Conservation (phyloP, 2,888 invertebrate species). For the Desoria tigrina region DNA sequence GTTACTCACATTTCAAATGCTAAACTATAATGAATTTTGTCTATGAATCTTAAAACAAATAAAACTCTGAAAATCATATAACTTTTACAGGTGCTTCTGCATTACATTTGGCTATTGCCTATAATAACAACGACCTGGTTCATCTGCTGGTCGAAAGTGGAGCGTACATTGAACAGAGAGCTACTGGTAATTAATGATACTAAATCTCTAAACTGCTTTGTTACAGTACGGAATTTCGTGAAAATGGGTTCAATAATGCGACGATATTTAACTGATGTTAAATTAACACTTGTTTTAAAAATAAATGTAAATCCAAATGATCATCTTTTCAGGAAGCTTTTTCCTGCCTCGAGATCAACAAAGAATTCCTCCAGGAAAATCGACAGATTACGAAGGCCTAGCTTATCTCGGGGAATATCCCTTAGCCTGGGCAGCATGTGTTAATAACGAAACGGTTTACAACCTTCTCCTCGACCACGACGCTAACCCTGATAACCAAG, state of each 20-base stretch:
- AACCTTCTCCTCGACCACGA: constrained; percentile 88
- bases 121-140: constrained; percentile 91
- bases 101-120: constrained; percentile 93
- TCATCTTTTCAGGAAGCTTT: constrained; percentile 74
- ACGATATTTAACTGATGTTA: not conserved
- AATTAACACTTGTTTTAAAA: constrained; percentile 2
- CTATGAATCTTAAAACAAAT: constrained; percentile 10
- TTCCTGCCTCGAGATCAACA: constrained; percentile 95
- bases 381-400: constrained; percentile 92
- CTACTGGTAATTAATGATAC: constrained; percentile 61
- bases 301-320: constrained; percentile 2
- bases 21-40: not conserved
- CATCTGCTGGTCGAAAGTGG: constrained; percentile 90
- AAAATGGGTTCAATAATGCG: not conserved
- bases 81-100: constrained; percentile 77
- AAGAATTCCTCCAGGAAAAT: constrained; percentile 70
- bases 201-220: not conserved
- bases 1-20: not conserved
- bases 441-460: constrained; percentile 95
- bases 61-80: constrained; percentile 3
- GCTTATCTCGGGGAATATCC: constrained; percentile 98
- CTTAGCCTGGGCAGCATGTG: constrained; percentile 91
- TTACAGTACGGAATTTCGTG: too few species aligned
- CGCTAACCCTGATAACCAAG: constrained; percentile 93
- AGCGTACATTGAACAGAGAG: constrained; percentile 87